Evolutionary conservation across 2,888 invertebrate genomes (phyloP).

Genomic region (Chrysina gloriosa): DNA sequence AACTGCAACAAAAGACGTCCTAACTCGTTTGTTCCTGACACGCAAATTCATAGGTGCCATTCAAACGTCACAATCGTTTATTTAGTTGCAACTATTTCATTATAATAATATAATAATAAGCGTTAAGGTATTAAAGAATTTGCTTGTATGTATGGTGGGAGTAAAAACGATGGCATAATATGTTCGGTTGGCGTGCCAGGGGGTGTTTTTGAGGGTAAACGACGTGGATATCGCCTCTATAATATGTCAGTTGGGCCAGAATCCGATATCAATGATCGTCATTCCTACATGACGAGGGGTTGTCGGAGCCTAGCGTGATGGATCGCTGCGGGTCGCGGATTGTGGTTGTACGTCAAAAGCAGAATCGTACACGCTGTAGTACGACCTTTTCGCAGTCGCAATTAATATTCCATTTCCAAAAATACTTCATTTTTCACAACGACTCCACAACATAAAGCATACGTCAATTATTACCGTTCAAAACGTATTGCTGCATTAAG

Average conservation of each 20-base stretch:
- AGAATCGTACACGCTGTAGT: conserved; percentile 49
- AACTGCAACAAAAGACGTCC: too few relatives aligned
- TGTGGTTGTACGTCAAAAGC: conserved; percentile 56
- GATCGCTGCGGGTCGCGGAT: conserved; percentile 54
- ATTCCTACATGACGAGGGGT: conserved; percentile 54
- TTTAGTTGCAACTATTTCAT: neutral
- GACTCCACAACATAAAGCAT: neutral
- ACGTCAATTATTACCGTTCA: conserved; percentile 7
- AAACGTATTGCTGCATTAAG: neutral
- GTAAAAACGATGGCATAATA: conserved; percentile 2
- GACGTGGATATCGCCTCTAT: conserved; percentile 24
- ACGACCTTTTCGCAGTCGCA: conserved; percentile 30
- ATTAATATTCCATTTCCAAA: conserved; percentile 34
- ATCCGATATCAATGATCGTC: conserved; percentile 57
- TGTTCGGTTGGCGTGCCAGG: neutral
- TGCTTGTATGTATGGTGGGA: neutral
- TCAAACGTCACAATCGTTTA: neutral
- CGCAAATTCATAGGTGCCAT: neutral
- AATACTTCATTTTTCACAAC: conserved; percentile 19
- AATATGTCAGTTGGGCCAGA: conserved; percentile 50
- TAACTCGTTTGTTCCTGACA: conserved; percentile 4
- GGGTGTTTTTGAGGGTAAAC: conserved; percentile 20
- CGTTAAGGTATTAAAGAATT: conserved; percentile 4
- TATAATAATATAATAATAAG: neutral
- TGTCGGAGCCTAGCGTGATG: conserved; percentile 51